Evolutionary conservation across 2,888 invertebrate genomes (phyloP), one percentile per base, ranked within the genome.

Genomic region (Pantelozetes paolii): DNA sequence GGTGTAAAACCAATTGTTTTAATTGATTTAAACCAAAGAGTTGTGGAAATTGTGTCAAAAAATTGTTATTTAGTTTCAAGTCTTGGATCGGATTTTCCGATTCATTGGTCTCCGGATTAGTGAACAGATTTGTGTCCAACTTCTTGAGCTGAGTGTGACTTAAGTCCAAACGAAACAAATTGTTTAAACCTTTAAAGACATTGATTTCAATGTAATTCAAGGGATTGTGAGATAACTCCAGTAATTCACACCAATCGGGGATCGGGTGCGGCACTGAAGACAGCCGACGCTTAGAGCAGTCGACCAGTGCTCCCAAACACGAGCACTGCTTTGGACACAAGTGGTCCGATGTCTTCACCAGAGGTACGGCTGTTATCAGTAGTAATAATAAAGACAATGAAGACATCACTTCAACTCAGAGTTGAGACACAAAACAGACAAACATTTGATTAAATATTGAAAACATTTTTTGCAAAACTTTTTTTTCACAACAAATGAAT

Each of bases 221-320:
- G 8, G 73, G 62, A 69, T 62, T 48, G 69, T 72, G 32, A 28
- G 67, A 71, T 81, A 86, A 86, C 88, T 88, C 90, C 88, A 91
- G 85, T 81, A 86, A 86, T 84, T 87, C 86, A 82, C 89, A 88
- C 89, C 90, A 90, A 83, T 85, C 84, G 76, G 91, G 91, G 82
- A 91, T 85, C 83, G 87, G 83, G 75, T 82, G 85, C 78, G 91
- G 90, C 82, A 91, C 86, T 79, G 86, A 85, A 78, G 85, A 85
- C 80, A 91, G 86, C 82, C 88, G 88, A 81, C 86, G 86, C 80
- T 87, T 87, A 78, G 88, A 87, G 85, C 91, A 92, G 83, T 90
- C 89, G 76, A 90, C 89, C 82, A 88, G 88, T 79, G 86, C 85
- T 80, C 88, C 87, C 79, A 90, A 84, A 83, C 90, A 91, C 80